A percentile compares a stretch with the other conserved stretches of the same genome.
Conservation (phyloP, 2,797 vertebrate genomes). For the Microctenopoma steveboyesi region DNA sequence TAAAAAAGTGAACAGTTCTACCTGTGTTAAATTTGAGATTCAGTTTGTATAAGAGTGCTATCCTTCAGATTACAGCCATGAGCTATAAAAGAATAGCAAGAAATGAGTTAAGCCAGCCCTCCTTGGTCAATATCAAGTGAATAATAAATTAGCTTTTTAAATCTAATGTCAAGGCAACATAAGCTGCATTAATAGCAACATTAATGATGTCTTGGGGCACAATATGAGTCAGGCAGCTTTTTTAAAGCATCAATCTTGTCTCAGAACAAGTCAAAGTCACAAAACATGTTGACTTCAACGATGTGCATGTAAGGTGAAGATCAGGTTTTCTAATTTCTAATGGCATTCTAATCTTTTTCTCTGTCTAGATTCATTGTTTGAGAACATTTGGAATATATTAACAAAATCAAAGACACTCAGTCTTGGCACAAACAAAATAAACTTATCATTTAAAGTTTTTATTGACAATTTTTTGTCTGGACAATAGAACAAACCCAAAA, state of each 20-base stretch:
- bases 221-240: conserved; percentile 63
- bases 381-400: background rate
- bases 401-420: background rate
- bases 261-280: conserved; percentile 19
- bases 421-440: conserved; percentile 27
- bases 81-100: conserved; percentile 36
- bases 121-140: conserved; percentile 66
- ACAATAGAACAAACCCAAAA: conserved; percentile 91
- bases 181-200: conserved; percentile 54
- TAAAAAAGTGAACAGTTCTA: background rate
- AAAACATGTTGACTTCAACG: conserved; percentile 1
- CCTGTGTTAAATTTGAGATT: conserved; percentile 1
- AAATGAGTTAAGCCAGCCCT: conserved; percentile 53
- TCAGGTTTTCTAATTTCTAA: background rate
- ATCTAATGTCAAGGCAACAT: conserved; percentile 58
- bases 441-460: conserved; percentile 77
- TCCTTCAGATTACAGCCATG: conserved; percentile 36
- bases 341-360: no score
- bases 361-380: background rate
- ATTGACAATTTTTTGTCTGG: conserved; percentile 89
- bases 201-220: conserved; percentile 71
- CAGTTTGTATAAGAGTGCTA: background rate
- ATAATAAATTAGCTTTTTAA: conserved; percentile 67
- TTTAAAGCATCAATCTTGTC: conserved; percentile 39
- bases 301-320: conserved; percentile 2